Base-by-base conservation (phyloP, 2,888 invertebrate species). In the Athetis lepigone region DNA sequence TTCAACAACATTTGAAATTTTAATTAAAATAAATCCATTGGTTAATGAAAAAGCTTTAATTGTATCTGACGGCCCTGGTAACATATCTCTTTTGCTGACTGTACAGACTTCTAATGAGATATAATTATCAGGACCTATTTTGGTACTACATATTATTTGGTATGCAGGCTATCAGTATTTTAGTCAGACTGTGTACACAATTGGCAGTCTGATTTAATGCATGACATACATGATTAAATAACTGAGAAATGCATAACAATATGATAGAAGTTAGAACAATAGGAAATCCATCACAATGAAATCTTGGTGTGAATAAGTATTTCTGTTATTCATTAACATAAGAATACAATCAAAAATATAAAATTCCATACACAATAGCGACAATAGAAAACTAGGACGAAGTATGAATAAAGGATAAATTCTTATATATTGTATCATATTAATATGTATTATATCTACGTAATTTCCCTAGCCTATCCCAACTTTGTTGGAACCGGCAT, bases 321-420 rank as follows among this genome's bases (percentile, higher is more conserved):
- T 39, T 33, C 11, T 39, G 50, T 66, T 66, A 40, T 66, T 45
- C 50, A 70, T 72, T 51, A 52, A 45, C 37, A 50, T 46, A 18
- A 42, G n/a, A 65, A 29, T 37, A 51, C 52, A 58, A 50, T 49
- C 16, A 16, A 43, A 7, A n/a, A 54, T 37, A 46, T 52, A 46
- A 25, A 21, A 58, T 21, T 40, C n/a, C 25, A 36, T 27, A 27
- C 1, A 23, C 47, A 54, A 43, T 49, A 4, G 11, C 1, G 21
- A 42, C 2, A 21, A 54, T 29, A 16, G 18, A 43, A 42, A 36
- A 16, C 2, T 9, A 4, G 2, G 21, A 6, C 29, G 8, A 29
- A 11, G 9, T 16, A 5, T 8, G 8, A 45, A 21, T 18, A n/a
- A 33, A 19, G 7, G 1, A 27, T 9, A 54, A 25, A 40, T 5